These are phyloP conservation scores for Arion vulgaris DNA, from an alignment of 1,140 invertebrate genomes.

Conservation along the genomic window DNA sequence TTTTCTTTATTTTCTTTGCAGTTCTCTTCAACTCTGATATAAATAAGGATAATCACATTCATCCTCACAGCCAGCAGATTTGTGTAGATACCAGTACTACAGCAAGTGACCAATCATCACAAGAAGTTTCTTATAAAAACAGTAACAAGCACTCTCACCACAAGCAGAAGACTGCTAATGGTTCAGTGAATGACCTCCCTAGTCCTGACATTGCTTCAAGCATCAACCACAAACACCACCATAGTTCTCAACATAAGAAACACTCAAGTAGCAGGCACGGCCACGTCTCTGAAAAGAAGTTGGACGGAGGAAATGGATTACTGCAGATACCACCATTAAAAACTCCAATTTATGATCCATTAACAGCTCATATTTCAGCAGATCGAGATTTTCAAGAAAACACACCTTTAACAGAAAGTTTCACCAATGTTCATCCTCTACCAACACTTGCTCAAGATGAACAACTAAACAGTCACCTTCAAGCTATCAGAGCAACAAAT, in stretches of 20 bases:
- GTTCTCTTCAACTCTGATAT: neutral
- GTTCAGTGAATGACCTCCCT: neutral
- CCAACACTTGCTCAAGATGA: no score
- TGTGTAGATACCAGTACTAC: no score
- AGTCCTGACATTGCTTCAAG: neutral
- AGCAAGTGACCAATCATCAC: no score
- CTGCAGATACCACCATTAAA: conserved; percentile 43
- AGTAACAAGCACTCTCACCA: neutral
- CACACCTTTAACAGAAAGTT: neutral
- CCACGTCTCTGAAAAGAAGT: neutral
- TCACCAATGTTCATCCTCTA: neutral
- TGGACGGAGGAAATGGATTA: conserved; percentile 30
- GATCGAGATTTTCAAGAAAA: neutral
- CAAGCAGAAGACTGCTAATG: neutral
- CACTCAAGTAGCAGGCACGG: conserved; percentile 6
- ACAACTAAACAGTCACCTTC: no score
- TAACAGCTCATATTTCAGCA: conserved; percentile 31
- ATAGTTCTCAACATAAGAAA: conserved; percentile 21
- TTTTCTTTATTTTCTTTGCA: neutral
- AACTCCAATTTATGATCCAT: conserved; percentile 42
- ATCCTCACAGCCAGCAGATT: no score
- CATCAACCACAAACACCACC: conserved; percentile 27
- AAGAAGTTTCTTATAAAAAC: no score
- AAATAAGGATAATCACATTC: neutral
- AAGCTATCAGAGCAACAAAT: neutral